These are phyloP conservation scores for Lamprologus lemairii DNA, from an alignment of 2,113 vertebrate genomes.

Conservation along the genomic window DNA sequence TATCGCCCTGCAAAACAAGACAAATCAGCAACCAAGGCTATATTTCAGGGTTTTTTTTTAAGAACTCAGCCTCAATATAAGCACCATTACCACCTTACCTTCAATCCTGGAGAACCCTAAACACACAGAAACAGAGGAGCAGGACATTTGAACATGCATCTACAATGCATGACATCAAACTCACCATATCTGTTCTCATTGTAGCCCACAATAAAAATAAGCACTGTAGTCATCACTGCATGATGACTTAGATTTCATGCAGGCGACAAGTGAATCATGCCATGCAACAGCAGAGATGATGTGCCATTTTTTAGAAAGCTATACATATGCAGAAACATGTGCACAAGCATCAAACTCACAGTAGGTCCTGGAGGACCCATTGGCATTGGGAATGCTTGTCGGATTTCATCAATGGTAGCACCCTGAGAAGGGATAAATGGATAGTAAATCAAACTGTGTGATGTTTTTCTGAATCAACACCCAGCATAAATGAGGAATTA, in stretches of 20 bases:
- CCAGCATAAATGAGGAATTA: not conserved
- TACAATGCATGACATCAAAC: conserved; percentile 22
- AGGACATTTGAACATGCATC: conserved; percentile 29
- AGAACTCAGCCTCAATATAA: not conserved
- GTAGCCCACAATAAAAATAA: not conserved
- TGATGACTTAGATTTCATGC: not conserved
- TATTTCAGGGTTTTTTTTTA: not conserved
- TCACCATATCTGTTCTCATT: not conserved
- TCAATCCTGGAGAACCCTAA: conserved; percentile 66
- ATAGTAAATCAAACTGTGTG: not conserved
- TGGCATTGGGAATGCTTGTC: conserved; percentile 64
- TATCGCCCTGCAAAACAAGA: conserved; percentile 60
- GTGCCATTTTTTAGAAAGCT: not conserved
- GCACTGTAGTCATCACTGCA: not conserved
- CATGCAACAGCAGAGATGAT: not conserved
- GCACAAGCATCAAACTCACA: conserved; percentile 44
- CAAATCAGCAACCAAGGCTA: not conserved
- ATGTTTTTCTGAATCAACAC: not conserved
- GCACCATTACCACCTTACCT: conserved; percentile 47
- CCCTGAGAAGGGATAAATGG: conserved; percentile 36
- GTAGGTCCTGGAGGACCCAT: conserved; percentile 69
- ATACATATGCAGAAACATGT: not conserved
- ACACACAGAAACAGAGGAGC: conserved; percentile 39
- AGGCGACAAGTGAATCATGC: not conserved
- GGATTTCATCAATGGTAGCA: conserved; percentile 59